Base-by-base conservation (phyloP, 2,113 vertebrate genomes). In the Anolis carolinensis region DNA sequence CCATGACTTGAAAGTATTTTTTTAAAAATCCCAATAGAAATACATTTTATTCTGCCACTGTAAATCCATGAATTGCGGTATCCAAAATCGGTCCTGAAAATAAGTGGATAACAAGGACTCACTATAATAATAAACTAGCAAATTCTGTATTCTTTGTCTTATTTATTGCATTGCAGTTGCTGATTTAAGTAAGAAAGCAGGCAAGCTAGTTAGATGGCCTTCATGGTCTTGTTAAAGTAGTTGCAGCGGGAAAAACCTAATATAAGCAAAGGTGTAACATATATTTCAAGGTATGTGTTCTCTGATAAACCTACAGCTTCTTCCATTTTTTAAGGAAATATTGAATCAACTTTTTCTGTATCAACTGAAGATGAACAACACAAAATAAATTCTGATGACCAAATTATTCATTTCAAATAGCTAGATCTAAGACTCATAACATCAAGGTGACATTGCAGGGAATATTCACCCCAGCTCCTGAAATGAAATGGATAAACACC, bases 241-340 rank as follows among this genome's bases (percentile, higher is more conserved):
- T 48, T 39, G 36, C 18, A 11, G 21, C 4, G 23, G 14, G n/a
- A 55, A 48, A 80, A 30, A 30, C 14, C 44, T 36, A 27, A 79
- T 62, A 79, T 34, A 62, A 20, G 34, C 18, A 79, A 11, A 20
- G 62, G n/a, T 23, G n/a, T 20, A 10, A 9, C 21, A 79, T 59
- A 32, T 34, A 34, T 62, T 59, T 79, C n/a, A 32, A 55, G 68
- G 39, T 25, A 39, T 63, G 5, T 25, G 32, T 75, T 16, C n/a
- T 50, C n/a, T 50, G 23, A 62, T 20, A 63, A 55, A 63, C 9
- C 48, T 70, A 36, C 23, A 48, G 34, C 36, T 68, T 11, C 55
- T 91, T 89, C 23, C 44, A 63, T 84, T 85, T 79, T 39, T 65
- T 23, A 21, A n/a, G n/a, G 25, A 13, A 81, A 89, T 50, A 16